Evolutionary conservation across 2,888 invertebrate genomes (phyloP).

Genomic region (Chalcis sispes): DNA sequence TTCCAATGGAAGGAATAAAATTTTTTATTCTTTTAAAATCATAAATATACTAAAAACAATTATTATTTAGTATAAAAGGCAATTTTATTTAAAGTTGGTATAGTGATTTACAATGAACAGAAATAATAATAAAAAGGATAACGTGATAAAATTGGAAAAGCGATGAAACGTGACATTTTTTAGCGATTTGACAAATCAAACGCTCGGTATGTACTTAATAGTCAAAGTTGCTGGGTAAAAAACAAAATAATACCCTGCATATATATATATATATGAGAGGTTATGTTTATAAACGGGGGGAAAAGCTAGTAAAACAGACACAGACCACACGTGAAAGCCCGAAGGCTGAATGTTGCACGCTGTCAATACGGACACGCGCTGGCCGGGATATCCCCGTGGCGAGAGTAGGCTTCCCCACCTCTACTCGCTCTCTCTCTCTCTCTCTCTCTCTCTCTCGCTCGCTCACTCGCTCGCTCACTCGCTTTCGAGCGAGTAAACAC

Average conservation of each 20-base stretch:
- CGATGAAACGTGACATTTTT: too few species aligned
- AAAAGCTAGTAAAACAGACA: slow-evolving; percentile 9
- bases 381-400: slow-evolving; percentile 65
- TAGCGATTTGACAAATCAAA: slow-evolving; percentile 24
- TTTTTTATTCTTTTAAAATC: too few species aligned
- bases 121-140: too few species aligned
- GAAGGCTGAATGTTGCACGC: slow-evolving; percentile 64
- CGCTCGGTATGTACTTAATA: background rate
- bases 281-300: background rate
- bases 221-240: background rate
- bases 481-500: slow-evolving; percentile 65
- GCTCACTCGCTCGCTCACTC: slow-evolving; percentile 11
- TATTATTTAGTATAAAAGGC: too few species aligned
- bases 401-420: slow-evolving; percentile 41
- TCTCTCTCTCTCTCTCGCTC: background rate
- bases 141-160: too few species aligned
- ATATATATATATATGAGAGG: too few species aligned
- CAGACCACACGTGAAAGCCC: slow-evolving; percentile 70
- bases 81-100: too few species aligned
- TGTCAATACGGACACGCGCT: slow-evolving; percentile 72
- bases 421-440: slow-evolving; percentile 2
- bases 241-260: background rate
- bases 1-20: too few species aligned
- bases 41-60: too few species aligned
- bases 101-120: too few species aligned